Base-by-base conservation (phyloP, 92 coral and sea anemone species). In the Galaxea fascicularis region DNA sequence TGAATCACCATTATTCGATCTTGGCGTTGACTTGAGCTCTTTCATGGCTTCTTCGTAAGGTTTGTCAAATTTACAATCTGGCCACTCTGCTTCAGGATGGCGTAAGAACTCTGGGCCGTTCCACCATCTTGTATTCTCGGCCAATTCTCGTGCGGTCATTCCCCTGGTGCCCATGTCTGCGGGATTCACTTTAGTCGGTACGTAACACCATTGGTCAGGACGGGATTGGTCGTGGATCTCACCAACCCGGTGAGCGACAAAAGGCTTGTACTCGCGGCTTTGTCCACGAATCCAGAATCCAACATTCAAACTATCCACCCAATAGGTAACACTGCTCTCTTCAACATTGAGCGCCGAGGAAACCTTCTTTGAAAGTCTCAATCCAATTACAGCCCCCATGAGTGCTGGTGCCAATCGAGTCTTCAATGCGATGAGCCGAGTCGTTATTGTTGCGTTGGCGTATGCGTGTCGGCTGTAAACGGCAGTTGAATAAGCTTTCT, bases 191-290 rank as follows among this genome's bases (percentile, higher is more conserved):
- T 81, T 68, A 3, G 95, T 92, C 6, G 83, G 78, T 25, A 88
- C 75, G 41, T 91, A 91, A 53, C 74, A 53, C 94, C 94, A 91
- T 76, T 88, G 92, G 30, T 77, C 89, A 39, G 95, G 91, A 62
- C 45, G 85, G 0, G 88, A 78, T 0, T 86, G 29, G 13, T 90
- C 84, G n/a, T 87, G 90, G n/a, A 87, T 86, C 71, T 90, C 79
- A 6, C 95, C 83, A 47, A 87, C 91, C 20, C 89, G 79, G 77
- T 89, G 95, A 0, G 95, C 82, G 6, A 91, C 90, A 21, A 91
- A 91, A 29, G 92, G 77, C 53, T 91, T 91, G 71, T 66, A 78
- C 8, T 82, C 73, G 1, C 87, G 65, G 63, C 94, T 91, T 78
- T 88, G 89, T 10, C 89, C 91, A 31, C 49, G 85, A 26, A 92